Base-by-base conservation (phyloP, 2,797 vertebrate genomes). In the Trichosurus vulpecula region DNA sequence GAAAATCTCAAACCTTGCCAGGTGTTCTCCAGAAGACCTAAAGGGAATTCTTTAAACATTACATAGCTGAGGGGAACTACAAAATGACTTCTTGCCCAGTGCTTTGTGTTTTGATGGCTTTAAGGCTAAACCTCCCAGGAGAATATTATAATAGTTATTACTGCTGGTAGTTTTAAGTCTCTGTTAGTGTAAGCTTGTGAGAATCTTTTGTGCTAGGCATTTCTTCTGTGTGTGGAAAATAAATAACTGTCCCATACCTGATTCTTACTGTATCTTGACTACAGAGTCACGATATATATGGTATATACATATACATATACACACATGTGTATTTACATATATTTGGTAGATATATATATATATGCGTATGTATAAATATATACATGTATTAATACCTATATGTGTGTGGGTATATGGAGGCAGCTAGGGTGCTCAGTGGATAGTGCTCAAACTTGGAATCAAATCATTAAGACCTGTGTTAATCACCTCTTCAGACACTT, bases 301-400 rank as follows among this genome's bases (percentile, higher is more conserved):
- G 3, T 30, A 41, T 6, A 8, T 29, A 41, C 41, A 3, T 6
- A 25, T 31, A 1, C 29, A 58, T 54, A 12, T 8, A 13, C 5
- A 9, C 30, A n/a, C 57, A 52, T 25, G 30, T 47, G 0, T 12
- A 0, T 14, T 19, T n/a, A 12, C 4, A 30, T 31, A 12, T 35
- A n/a, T n/a, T n/a, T n/a, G n/a, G n/a, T n/a, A n/a, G n/a, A 55
- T 54, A 16, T 11, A 10, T 5, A 9, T 30, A 47, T 57, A 53
- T 25, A 35, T 52, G 0, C 30, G 58, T 58, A 58, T 13, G 47
- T 11, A 47, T 27, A 47, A 25, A 4, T 47, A 89, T 31, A 27
- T 31, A 12, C 31, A 0, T 6, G 3, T 29, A 0, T 22, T 47
- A 31, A 31, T 0, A 31, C 8, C 47, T 14, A 54, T 9, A 27